These are phyloP conservation scores for Intellagama lesueurii DNA, from an alignment of 2,797 vertebrate species.

Conservation along the genomic window DNA sequence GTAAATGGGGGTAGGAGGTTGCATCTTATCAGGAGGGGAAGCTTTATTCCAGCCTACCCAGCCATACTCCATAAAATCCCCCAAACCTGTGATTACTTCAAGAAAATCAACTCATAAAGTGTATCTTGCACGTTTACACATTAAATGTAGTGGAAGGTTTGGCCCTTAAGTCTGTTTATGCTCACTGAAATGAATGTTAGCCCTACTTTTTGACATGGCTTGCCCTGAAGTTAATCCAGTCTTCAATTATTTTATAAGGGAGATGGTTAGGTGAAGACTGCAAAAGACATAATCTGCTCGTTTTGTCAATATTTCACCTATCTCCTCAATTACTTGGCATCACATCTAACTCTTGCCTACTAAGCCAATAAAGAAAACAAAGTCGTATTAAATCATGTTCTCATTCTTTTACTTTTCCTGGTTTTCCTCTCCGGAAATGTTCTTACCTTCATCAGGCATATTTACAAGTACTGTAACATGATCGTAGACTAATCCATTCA, in stretches of 20 bases:
- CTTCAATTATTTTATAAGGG: neutral
- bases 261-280: neutral
- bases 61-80: neutral
- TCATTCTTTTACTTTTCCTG: slow-evolving; percentile 21
- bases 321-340: neutral
- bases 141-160: neutral
- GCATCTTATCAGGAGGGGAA: neutral
- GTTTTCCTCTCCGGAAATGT: slow-evolving; percentile 19
- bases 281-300: neutral
- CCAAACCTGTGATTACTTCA: too few relatives aligned
- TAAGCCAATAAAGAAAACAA: neutral
- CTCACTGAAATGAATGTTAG: neutral
- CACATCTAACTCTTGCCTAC: neutral
- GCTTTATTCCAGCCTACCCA: neutral
- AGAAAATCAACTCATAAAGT: neutral
- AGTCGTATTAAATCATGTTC: slow-evolving; percentile 1
- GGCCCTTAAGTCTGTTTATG: neutral
- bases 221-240: neutral
- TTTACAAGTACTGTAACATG: neutral
- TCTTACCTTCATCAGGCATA: neutral
- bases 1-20: neutral
- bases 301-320: slow-evolving; percentile 10
- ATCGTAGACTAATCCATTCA: neutral
- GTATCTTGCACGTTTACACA: neutral
- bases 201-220: neutral